Percentiles rank a stretch among this genome's conserved stretches.
phyloP scores from a whole-genome alignment of 2,797 vertebrate genomes.

The Paedocypris micromegethes region DNA sequence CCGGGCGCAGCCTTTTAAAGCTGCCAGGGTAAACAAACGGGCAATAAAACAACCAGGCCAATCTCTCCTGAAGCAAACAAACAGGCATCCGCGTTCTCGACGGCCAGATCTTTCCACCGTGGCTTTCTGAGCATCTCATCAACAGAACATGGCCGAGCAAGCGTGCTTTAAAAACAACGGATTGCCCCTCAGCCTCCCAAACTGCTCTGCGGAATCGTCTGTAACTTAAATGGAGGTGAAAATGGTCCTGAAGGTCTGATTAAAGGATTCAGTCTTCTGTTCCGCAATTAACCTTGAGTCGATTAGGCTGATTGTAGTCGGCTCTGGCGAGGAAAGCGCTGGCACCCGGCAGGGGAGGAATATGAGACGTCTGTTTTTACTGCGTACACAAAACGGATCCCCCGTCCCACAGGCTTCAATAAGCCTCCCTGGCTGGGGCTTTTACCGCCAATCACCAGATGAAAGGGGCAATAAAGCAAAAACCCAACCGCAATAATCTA shows the following conservation, averaged over 20 bases:
- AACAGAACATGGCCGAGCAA: not conserved
- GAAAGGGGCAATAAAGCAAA: slow-evolving; percentile 45
- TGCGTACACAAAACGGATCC: slow-evolving; percentile 40
- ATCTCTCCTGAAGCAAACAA: slow-evolving; percentile 28
- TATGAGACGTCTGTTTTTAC: slow-evolving; percentile 52
- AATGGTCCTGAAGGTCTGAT: slow-evolving; percentile 57
- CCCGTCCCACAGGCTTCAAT: not conserved
- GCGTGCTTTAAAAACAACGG: slow-evolving; percentile 43
- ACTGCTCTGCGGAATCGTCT: slow-evolving; percentile 1
- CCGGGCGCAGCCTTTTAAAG: slow-evolving; percentile 2
- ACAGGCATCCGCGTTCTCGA: slow-evolving; percentile 17
- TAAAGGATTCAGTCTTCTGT: slow-evolving; percentile 54
- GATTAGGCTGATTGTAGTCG: slow-evolving; percentile 48
- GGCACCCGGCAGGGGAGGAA: slow-evolving; percentile 51
- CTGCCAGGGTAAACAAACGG: slow-evolving; percentile 27
- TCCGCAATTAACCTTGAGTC: slow-evolving; percentile 53
- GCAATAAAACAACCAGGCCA: slow-evolving; percentile 19
- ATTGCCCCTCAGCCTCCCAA: slow-evolving; percentile 29
- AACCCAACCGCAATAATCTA: slow-evolving; percentile 54
- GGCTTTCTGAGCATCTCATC: not conserved
- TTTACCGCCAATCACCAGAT: slow-evolving; percentile 30
- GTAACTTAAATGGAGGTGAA: slow-evolving; percentile 40
- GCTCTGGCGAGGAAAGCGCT: slow-evolving; percentile 48
- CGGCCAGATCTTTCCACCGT: not conserved
- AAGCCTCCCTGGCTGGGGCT: slow-evolving; percentile 10